Evolutionary conservation across 1,140 invertebrate species (phyloP).

Genomic region (Chlorops oryzae): DNA sequence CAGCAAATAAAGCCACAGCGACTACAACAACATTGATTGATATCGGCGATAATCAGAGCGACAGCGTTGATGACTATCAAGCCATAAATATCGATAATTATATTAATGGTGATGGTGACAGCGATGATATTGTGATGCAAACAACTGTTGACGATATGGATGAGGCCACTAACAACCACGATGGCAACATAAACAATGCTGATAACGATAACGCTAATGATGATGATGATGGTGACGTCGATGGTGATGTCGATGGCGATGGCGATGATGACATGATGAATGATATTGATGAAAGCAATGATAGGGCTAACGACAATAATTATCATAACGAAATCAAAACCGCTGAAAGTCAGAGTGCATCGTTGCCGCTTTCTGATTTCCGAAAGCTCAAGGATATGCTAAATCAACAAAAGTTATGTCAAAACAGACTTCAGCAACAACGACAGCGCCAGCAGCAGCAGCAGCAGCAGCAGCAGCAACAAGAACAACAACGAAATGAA

Average conservation of each 20-base stretch:
- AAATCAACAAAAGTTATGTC: too few relatives aligned
- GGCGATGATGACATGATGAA: neutral
- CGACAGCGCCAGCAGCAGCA: conserved; percentile 14
- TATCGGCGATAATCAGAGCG: conserved; percentile 21
- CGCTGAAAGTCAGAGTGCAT: neutral
- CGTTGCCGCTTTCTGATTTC: too few relatives aligned
- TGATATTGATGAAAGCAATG: too few relatives aligned
- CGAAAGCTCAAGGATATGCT: too few relatives aligned
- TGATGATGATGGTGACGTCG: conserved; percentile 20
- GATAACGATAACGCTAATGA: conserved; percentile 24
- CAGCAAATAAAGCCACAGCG: neutral
- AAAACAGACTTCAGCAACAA: too few relatives aligned
- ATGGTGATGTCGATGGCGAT: conserved; percentile 28
- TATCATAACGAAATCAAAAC: conserved; percentile 1
- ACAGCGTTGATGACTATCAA: conserved; percentile 26
- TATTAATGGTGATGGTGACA: conserved; percentile 31
- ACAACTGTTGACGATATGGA: conserved; percentile 23
- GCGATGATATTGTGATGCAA: too few relatives aligned
- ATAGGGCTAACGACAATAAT: neutral
- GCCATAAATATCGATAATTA: conserved; percentile 44
- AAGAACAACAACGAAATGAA: conserved; percentile 8
- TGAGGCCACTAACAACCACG: conserved; percentile 22
- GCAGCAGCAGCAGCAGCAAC: conserved; percentile 13
- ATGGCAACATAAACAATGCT: conserved; percentile 19
- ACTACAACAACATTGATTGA: neutral